Base-by-base conservation (phyloP, 2,113 vertebrate species). In the Neolamprologus ventralis region DNA sequence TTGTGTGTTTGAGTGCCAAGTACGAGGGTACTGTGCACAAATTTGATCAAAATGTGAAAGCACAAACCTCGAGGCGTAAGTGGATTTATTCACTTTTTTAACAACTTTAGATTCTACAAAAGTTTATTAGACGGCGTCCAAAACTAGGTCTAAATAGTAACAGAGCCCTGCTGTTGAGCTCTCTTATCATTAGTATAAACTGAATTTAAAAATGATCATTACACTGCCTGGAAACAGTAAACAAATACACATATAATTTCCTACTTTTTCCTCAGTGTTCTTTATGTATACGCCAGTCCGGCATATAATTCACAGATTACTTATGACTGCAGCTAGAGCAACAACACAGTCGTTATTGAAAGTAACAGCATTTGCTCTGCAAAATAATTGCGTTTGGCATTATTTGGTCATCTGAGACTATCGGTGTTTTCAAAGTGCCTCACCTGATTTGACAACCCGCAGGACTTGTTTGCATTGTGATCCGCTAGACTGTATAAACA, bases 391-490 rank as follows among this genome's bases (percentile, higher is more conserved):
- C 28, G 26, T 80, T 58, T 54, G 26, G 26, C 26, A 40, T 63
- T 17, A 83, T 86, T 86, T 60, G 47, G 5, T 45, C 21, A 5
- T 3, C 79, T 78, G 17, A 80, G 42, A 47, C 4, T 16, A 53
- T 68, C 10, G 14, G 14, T 26, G 47, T 47, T 89, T 82, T 58
- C 78, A 19, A 11, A 78, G 33, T 68, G 37, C 58, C 94, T 94
- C 90, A 94, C 93, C 94, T 94, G 82, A 51, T 81, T 47, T 87
- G 81, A 89, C 65, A 91, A 75, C 83, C 79, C 55, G 85, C 55
- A 33, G 49, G 57, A 31, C 51, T 60, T 85, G 58, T 81, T 60
- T 85, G 37, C 47, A 33, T 9, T 9, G 6, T 4, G 31, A 87
- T 54, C 81, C 40, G 5, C 33, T 4, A 33, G 71, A 57, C 73